Conservation (phyloP, 2,888 invertebrate species). For the Ashinkailepas kermadecensis region DNA sequence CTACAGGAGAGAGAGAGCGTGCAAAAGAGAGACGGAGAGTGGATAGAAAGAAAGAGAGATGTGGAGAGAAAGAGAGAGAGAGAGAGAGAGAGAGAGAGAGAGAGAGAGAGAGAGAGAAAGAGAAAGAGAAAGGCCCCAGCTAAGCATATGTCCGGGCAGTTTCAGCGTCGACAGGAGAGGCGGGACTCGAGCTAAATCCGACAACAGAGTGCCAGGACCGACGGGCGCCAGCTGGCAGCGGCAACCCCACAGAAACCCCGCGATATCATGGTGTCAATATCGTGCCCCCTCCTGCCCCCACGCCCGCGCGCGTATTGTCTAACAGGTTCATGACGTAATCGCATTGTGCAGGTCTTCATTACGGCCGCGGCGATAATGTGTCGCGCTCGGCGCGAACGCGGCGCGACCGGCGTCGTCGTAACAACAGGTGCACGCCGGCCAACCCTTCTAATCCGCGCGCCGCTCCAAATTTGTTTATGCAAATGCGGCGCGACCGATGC, state of each 20-base stretch:
- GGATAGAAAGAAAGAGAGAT: no score
- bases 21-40: no score
- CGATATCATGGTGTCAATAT: no score
- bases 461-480: background rate
- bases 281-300: background rate
- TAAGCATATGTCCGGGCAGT: no score
- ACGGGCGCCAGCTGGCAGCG: no score
- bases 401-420: background rate
- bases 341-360: slow-evolving; percentile 14
- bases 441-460: slow-evolving; percentile 4
- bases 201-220: no score
- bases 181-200: no score
- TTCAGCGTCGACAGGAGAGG: no score
- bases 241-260: no score
- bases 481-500: slow-evolving; percentile 1
- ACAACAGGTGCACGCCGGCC: background rate
- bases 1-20: no score
- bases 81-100: slow-evolving; percentile 15
- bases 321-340: slow-evolving; percentile 13
- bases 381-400: background rate
- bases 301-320: background rate
- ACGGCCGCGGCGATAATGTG: background rate
- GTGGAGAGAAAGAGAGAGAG: background rate
- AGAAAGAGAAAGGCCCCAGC: background rate
- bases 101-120: slow-evolving; percentile 12